These are phyloP conservation scores for Tanytarsus gracilentus DNA, from an alignment of 2,888 invertebrate genomes.

Conservation along the genomic window DNA sequence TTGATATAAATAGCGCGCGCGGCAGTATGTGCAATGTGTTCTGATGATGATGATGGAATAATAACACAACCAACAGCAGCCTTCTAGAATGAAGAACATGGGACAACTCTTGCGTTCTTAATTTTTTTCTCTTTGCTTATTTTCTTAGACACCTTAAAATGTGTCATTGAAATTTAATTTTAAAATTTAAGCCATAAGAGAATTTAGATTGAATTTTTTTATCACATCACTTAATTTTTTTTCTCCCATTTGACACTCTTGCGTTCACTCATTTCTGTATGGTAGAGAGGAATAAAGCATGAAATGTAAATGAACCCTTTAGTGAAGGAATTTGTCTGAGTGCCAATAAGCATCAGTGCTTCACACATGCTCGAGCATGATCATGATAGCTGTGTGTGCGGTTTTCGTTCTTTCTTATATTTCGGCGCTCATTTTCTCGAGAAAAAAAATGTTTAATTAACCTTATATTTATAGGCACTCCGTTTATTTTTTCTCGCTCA, in stretches of 20 bases:
- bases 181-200: no score
- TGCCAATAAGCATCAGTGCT: conserved; percentile 29
- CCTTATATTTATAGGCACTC: conserved; percentile 30
- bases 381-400: conserved; percentile 8
- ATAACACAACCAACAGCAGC: neutral
- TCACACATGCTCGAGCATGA: conserved; percentile 24
- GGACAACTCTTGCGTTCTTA: no score
- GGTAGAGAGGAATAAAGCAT: no score
- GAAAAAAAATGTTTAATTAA: conserved; percentile 30
- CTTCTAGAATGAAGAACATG: no score
- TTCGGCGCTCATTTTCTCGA: conserved; percentile 12
- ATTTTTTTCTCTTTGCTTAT: no score
- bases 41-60: neutral
- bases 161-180: no score
- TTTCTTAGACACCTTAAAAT: no score
- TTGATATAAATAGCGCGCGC: neutral
- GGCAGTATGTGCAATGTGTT: neutral
- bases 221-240: no score
- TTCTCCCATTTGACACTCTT: no score
- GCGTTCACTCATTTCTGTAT: no score
- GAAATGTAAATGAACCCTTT: conserved; percentile 26
- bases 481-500: neutral
- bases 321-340: conserved; percentile 25
- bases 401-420: neutral
- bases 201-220: no score